Evolutionary conservation across 1,140 invertebrate species (phyloP).

Genomic region (Teleopsis dalmanni): DNA sequence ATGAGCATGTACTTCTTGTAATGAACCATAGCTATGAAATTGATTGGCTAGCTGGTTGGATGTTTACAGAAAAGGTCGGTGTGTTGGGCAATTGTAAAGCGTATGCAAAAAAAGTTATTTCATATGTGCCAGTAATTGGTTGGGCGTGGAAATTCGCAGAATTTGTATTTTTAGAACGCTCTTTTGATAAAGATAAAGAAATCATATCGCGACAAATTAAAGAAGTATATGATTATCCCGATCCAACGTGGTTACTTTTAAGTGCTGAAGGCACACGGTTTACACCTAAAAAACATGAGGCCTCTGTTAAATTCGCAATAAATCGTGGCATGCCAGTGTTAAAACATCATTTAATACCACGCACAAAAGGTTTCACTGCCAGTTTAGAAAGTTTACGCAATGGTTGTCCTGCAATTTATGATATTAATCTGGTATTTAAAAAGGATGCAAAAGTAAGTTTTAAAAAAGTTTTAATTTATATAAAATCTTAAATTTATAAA

Average conservation of each 20-base stretch:
- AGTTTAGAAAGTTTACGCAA: slow-evolving; percentile 64
- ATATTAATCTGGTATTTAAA: slow-evolving; percentile 75
- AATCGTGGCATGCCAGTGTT: slow-evolving; percentile 77
- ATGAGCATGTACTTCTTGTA: slow-evolving; percentile 80
- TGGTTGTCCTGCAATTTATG: slow-evolving; percentile 77
- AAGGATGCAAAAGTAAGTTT: slow-evolving; percentile 46
- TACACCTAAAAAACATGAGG: slow-evolving; percentile 77
- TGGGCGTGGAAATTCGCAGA: slow-evolving; percentile 94
- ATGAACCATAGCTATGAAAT: slow-evolving; percentile 96
- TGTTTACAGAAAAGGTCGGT: slow-evolving; percentile 67
- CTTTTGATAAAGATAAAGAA: slow-evolving; percentile 82
- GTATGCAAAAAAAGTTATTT: slow-evolving; percentile 86
- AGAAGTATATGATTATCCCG: slow-evolving; percentile 76
- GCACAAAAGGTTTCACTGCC: slow-evolving; percentile 83
- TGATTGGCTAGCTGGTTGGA: slow-evolving; percentile 89
- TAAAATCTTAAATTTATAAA: neutral
- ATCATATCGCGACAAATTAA: slow-evolving; percentile 72
- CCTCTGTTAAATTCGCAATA: slow-evolving; percentile 78
- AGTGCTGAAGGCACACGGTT: slow-evolving; percentile 93
- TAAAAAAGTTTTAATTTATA: slow-evolving; percentile 1
- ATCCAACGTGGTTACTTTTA: slow-evolving; percentile 81
- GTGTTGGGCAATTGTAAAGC: slow-evolving; percentile 88
- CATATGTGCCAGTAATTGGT: slow-evolving; percentile 86
- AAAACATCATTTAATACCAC: slow-evolving; percentile 86
- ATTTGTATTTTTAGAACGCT: slow-evolving; percentile 85